phyloP scores from a whole-genome alignment of 2,888 invertebrate genomes.

The Podabrus alpinus region DNA sequence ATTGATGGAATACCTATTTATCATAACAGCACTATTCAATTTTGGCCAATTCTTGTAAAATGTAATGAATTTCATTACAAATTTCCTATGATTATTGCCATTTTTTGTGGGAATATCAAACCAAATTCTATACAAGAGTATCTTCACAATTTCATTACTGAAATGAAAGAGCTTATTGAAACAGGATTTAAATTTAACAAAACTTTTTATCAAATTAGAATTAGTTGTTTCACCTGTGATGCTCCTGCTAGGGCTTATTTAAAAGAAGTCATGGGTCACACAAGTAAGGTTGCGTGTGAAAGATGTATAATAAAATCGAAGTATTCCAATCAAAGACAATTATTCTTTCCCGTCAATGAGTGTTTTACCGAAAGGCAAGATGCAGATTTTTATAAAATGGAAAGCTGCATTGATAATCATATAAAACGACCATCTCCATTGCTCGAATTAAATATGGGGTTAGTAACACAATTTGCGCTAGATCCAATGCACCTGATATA shows the following conservation, averaged over 20 bases:
- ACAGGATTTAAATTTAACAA: background rate
- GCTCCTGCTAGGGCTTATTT: constrained; percentile 5
- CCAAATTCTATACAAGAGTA: background rate
- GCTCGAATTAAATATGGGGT: background rate
- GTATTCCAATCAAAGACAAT: background rate
- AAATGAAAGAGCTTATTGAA: background rate
- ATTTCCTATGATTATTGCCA: background rate
- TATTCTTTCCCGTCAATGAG: background rate
- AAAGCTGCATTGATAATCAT: background rate
- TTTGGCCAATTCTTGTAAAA: constrained; percentile 5
- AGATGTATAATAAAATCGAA: background rate
- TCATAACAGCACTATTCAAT: background rate
- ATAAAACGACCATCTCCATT: background rate
- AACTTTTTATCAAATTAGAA: background rate
- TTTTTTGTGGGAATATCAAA: constrained; percentile 1
- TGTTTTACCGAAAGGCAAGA: background rate
- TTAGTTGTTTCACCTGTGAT: constrained; percentile 1
- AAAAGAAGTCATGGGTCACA: background rate
- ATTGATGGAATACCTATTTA: constrained; percentile 5
- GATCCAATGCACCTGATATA: background rate
- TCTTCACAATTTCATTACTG: background rate
- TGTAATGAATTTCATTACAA: background rate
- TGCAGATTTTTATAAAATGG: background rate
- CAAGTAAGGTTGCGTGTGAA: background rate
- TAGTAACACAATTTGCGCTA: background rate